Conservation (phyloP, 2,888 invertebrate genomes). For the Myathropa florea region DNA sequence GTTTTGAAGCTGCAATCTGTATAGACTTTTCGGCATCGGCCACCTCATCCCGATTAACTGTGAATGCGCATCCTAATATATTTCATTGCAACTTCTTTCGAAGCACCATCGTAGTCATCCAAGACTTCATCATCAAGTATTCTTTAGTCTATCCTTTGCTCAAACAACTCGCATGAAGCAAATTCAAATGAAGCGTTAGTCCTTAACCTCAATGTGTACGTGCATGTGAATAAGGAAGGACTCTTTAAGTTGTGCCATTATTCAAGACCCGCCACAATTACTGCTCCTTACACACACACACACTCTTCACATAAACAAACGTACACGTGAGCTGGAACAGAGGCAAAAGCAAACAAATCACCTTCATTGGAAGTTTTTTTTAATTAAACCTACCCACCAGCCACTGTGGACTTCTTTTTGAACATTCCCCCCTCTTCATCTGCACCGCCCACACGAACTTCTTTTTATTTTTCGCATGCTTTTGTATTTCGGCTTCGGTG, state of each 20-base stretch:
- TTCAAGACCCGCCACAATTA: conserved; percentile 10
- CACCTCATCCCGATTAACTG: background rate
- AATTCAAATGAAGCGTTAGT: conserved; percentile 19
- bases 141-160: background rate
- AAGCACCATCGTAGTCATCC: background rate
- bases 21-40: background rate
- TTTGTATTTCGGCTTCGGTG: background rate
- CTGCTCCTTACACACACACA: background rate
- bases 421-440: background rate
- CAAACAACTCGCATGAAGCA: background rate
- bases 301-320: background rate
- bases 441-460: background rate
- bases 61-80: background rate
- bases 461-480: background rate
- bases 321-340: background rate
- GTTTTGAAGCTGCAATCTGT: too few relatives aligned
- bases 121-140: background rate
- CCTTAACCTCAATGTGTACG: conserved; percentile 33
- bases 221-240: conserved; percentile 21
- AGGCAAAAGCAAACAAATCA: conserved; percentile 30
- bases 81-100: background rate
- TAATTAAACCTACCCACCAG: conserved; percentile 9
- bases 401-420: conserved; percentile 11
- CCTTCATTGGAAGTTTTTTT: conserved; percentile 2
- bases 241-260: conserved; percentile 9